phyloP scores from a whole-genome alignment of 2,113 vertebrate species.

The Garra rufa region DNA sequence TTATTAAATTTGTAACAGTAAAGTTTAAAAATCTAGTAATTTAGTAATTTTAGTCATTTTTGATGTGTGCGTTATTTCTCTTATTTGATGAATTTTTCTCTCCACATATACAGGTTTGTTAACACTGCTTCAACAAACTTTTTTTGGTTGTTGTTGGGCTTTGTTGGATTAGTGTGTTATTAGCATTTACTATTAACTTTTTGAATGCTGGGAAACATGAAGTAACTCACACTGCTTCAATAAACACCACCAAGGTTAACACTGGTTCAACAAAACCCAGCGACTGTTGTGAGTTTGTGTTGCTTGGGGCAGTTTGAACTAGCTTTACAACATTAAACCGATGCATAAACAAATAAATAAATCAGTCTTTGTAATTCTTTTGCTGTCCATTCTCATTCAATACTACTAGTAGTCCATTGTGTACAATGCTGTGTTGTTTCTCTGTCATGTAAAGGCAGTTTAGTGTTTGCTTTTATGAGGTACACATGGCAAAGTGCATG shows the following conservation, averaged over 20 bases:
- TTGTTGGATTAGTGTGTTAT: neutral
- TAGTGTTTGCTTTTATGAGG: constrained; percentile 54
- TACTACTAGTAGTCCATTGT: constrained; percentile 11
- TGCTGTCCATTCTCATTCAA: constrained; percentile 6
- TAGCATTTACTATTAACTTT: neutral
- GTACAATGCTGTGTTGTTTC: constrained; percentile 23
- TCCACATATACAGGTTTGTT: neutral
- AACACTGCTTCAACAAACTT: neutral
- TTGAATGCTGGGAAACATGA: neutral
- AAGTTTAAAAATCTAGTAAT: neutral
- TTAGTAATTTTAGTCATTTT: too few species aligned
- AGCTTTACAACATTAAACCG: neutral
- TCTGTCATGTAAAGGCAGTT: constrained; percentile 47
- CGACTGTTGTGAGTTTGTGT: neutral
- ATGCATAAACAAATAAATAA: neutral
- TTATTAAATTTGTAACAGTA: neutral
- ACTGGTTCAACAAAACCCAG: neutral
- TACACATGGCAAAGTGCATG: constrained; percentile 51
- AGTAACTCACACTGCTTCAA: neutral
- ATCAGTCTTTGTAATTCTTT: neutral
- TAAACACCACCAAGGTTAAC: neutral
- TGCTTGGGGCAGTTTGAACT: neutral
- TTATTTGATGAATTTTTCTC: neutral
- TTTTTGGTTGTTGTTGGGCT: neutral
- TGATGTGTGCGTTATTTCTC: neutral